These are phyloP conservation scores for Eristalis arbustorum DNA, from an alignment of 2,888 invertebrate genomes.

Conservation along the genomic window DNA sequence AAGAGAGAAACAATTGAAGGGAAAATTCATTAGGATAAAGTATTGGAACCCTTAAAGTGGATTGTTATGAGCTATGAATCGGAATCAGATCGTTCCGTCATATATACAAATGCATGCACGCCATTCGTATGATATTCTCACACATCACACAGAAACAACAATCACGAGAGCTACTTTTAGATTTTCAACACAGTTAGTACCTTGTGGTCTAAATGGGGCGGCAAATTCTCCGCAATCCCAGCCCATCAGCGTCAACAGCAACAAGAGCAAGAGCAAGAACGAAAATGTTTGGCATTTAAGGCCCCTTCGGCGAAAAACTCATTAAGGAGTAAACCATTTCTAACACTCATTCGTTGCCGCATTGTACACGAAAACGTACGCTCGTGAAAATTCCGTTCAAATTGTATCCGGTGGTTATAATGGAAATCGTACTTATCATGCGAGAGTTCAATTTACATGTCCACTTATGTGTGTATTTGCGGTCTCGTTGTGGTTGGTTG, in stretches of 20 bases:
- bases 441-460: constrained; percentile 53
- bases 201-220: constrained; percentile 26
- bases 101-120: background rate
- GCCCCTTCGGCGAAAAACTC: constrained; percentile 34
- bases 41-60: background rate
- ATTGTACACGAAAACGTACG: constrained; percentile 16
- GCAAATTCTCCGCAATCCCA: constrained; percentile 24
- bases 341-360: constrained; percentile 12
- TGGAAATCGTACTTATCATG: constrained; percentile 50
- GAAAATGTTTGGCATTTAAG: constrained; percentile 34
- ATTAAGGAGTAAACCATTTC: constrained; percentile 40
- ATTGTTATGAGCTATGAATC: background rate
- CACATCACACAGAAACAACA: background rate
- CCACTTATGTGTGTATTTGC: constrained; percentile 48
- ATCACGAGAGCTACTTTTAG: constrained; percentile 34
- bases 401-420: constrained; percentile 49
- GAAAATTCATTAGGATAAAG: background rate
- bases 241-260: constrained; percentile 8
- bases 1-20: background rate
- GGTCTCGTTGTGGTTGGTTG: constrained; percentile 20
- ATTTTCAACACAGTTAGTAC: constrained; percentile 18
- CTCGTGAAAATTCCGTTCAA: constrained; percentile 45
- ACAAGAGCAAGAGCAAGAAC: background rate
- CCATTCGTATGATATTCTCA: constrained; percentile 7
- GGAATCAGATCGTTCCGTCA: background rate